Base-by-base conservation (phyloP, 2,797 vertebrate genomes). In the Silurus aristotelis region DNA sequence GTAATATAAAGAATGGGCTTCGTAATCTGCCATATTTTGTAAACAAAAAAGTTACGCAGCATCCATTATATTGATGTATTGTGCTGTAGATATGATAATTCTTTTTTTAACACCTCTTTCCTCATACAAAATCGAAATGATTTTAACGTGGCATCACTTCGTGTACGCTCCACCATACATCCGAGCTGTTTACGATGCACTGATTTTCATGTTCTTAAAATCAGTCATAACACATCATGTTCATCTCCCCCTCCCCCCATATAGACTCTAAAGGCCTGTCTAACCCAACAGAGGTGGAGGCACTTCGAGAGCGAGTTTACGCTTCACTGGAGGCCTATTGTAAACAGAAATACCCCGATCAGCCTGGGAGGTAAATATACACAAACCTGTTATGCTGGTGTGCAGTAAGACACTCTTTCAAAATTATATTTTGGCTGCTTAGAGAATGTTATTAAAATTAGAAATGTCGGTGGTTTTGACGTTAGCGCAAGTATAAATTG, bases 331-430 rank as follows among this genome's bases (percentile, higher is more conserved):
- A 97, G 90, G 95, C 96, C 0, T 96, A 97, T 83, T 97, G 96
- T 93, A 97, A 97, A 90, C 96, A 97, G 90, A 97, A 96, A 92
- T 97, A 97, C 91, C 96, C 96, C 0, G 96, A 97, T 87, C 96
- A 97, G 93, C 96, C 96, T 0, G 96, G 96, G n/a, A 96, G 96
- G 96, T 97, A 91, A 80, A 48, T 64, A 66, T 66, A 48, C 38
- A 64, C 60, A 79, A 31, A 64, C 43, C 1, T 25, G 22, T 64
- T 48, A 25, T 8, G 25, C 7, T 64, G 7, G 60, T 77, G 6
- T 38, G 19, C 8, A 58, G 9, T 76, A 9, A 8, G 7, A 56
- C 55, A 17, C n/a, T 75, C 56, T 31, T 56, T 71, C 68, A 72
- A 43, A 20, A 10, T 73, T 25, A 0, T 71, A 20, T 13, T 52